phyloP scores from a whole-genome alignment of 2,888 invertebrate genomes.

The Dicyrtomina minuta region DNA sequence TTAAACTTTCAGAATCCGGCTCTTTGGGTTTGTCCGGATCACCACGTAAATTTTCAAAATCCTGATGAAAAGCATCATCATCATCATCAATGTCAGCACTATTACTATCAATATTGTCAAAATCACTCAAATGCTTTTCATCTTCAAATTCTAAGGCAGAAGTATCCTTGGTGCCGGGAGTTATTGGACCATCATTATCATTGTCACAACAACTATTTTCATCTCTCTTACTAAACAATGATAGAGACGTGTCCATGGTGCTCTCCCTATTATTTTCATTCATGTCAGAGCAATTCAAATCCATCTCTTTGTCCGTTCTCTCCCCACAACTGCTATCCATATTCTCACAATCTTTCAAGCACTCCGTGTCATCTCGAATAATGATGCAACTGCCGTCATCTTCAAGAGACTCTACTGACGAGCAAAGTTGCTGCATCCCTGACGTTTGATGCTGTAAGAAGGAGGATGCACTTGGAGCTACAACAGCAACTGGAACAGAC shows the following conservation, averaged over 20 bases:
- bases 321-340: neutral
- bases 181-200: constrained; percentile 30
- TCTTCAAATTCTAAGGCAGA: constrained; percentile 9
- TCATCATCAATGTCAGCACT: constrained; percentile 22
- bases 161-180: constrained; percentile 2
- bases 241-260: no score
- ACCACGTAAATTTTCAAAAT: constrained; percentile 50
- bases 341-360: neutral
- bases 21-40: constrained; percentile 52
- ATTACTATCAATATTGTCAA: constrained; percentile 24
- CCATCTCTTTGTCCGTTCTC: constrained; percentile 31
- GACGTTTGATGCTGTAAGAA: constrained; percentile 4
- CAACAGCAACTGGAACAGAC: constrained; percentile 52
- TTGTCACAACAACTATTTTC: constrained; percentile 36
- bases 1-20: constrained; percentile 51
- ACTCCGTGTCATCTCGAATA: neutral
- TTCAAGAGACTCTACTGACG: no score
- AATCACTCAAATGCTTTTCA: constrained; percentile 32
- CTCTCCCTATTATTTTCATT: constrained; percentile 17
- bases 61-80: constrained; percentile 43
- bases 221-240: constrained; percentile 19
- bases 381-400: constrained; percentile 6
- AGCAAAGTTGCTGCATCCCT: no score
- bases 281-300: constrained; percentile 38
- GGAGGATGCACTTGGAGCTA: constrained; percentile 46